These are phyloP conservation scores for Chaenodraco wilsoni DNA, from an alignment of 2,797 vertebrate genomes.

Conservation along the genomic window DNA sequence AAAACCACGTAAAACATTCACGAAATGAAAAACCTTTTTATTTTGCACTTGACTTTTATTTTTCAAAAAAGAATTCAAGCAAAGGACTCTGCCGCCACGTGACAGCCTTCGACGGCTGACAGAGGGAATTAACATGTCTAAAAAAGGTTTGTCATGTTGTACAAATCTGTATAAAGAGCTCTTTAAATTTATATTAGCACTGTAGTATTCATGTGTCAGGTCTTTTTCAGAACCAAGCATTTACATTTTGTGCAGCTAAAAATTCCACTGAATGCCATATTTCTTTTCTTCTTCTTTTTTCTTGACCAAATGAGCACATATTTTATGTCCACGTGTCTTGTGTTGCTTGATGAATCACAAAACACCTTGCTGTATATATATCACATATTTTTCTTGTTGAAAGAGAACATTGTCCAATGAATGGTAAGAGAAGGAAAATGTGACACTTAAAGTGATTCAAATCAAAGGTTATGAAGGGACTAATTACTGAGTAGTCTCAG, in stretches of 20 bases:
- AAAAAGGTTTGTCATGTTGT: conserved; percentile 70
- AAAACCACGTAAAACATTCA: conserved; percentile 42
- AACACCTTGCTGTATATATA: conserved; percentile 75
- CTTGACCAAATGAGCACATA: conserved; percentile 80
- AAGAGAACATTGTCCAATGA: conserved; percentile 66
- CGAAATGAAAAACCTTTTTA: conserved; percentile 78
- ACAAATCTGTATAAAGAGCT: conserved; percentile 79
- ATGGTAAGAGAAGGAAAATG: conserved; percentile 56
- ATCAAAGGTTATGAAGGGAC: conserved; percentile 80
- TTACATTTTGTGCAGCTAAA: conserved; percentile 79
- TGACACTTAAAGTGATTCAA: conserved; percentile 64
- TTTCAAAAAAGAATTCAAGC: conserved; percentile 81
- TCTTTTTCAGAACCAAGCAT: conserved; percentile 73
- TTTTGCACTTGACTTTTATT: conserved; percentile 87
- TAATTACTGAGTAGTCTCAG: conserved; percentile 83
- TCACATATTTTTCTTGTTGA: conserved; percentile 64
- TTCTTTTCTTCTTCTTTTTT: conserved; percentile 42
- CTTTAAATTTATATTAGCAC: conserved; percentile 75
- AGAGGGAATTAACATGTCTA: conserved; percentile 66
- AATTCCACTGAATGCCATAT: conserved; percentile 75
- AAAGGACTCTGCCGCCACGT: conserved; percentile 71
- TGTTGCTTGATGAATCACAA: conserved; percentile 71
- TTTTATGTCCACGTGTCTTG: conserved; percentile 66
- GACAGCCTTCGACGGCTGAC: conserved; percentile 69
- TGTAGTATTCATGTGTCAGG: conserved; percentile 72